phyloP scores from a whole-genome alignment of 2,888 invertebrate genomes.

The Eristalinus aeneus region DNA sequence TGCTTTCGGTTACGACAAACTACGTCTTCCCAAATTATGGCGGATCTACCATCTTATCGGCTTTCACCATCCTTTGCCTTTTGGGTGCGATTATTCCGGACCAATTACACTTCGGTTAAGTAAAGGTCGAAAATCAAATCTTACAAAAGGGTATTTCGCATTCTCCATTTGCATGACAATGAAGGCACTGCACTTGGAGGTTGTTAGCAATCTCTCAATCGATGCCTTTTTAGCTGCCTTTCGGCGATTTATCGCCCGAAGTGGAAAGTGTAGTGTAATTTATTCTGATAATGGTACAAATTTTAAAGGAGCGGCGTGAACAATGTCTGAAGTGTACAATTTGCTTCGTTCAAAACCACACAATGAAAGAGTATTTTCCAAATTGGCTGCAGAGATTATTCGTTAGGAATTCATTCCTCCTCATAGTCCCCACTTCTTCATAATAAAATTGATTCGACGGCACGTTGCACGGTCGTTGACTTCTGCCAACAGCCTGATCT shows the following conservation, averaged over 20 bases:
- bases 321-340: background rate
- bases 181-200: conserved; percentile 72
- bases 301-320: conserved; percentile 5
- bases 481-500: too few species aligned
- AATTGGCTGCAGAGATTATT: background rate
- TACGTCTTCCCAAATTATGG: conserved; percentile 5
- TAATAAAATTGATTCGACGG: too few species aligned
- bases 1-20: background rate
- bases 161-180: conserved; percentile 72
- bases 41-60: background rate
- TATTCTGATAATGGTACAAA: conserved; percentile 72
- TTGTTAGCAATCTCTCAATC: conserved; percentile 69
- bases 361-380: background rate
- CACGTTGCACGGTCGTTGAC: too few species aligned
- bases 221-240: conserved; percentile 72
- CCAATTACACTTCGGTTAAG: conserved; percentile 8
- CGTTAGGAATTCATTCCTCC: background rate
- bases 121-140: background rate
- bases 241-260: conserved; percentile 70
- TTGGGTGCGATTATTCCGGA: conserved; percentile 32
- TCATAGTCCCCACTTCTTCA: background rate
- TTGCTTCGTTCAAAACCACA: conserved; percentile 25
- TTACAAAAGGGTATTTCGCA: conserved; percentile 70
- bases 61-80: background rate
- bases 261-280: conserved; percentile 69